phyloP scores from a whole-genome alignment of 2,888 invertebrate genomes.

The Sussaba pulchella region DNA sequence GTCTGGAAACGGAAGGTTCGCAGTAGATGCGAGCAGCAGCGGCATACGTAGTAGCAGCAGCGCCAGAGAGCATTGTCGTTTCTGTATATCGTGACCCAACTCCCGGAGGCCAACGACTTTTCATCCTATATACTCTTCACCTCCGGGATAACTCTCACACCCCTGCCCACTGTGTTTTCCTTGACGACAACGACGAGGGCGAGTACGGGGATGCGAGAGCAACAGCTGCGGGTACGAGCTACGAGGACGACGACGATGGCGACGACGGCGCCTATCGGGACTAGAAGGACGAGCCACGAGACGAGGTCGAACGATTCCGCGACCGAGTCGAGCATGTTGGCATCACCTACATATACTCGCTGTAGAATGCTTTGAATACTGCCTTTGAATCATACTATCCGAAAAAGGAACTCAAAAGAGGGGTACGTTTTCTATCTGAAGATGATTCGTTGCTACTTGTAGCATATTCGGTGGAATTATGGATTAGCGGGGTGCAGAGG shows the following conservation, averaged over 20 bases:
- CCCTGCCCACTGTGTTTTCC: slow-evolving; percentile 42
- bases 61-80: slow-evolving; percentile 2
- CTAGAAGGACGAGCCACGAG: slow-evolving; percentile 23
- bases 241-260: slow-evolving; percentile 44
- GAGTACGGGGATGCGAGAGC: slow-evolving; percentile 45
- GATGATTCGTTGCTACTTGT: too few species aligned
- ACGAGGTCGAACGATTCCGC: slow-evolving; percentile 54
- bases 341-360: slow-evolving; percentile 24
- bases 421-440: not conserved
- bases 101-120: slow-evolving; percentile 38
- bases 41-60: not conserved
- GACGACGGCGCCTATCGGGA: slow-evolving; percentile 28
- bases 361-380: slow-evolving; percentile 10
- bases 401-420: not conserved
- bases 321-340: slow-evolving; percentile 48
- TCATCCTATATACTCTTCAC: slow-evolving; percentile 34
- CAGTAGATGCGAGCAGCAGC: slow-evolving; percentile 11
- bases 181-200: slow-evolving; percentile 52
- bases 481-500: too few species aligned
- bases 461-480: too few species aligned
- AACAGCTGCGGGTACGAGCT: slow-evolving; percentile 64
- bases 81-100: slow-evolving; percentile 43
- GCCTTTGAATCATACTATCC: not conserved
- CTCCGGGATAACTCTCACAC: slow-evolving; percentile 33
- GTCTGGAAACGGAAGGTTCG: slow-evolving; percentile 12